A percentile compares a stretch with the other conserved stretches of the same genome.
These are phyloP conservation scores for Machimus atricapillus DNA, from an alignment of 2,888 invertebrate genomes.

Conservation along the genomic window DNA sequence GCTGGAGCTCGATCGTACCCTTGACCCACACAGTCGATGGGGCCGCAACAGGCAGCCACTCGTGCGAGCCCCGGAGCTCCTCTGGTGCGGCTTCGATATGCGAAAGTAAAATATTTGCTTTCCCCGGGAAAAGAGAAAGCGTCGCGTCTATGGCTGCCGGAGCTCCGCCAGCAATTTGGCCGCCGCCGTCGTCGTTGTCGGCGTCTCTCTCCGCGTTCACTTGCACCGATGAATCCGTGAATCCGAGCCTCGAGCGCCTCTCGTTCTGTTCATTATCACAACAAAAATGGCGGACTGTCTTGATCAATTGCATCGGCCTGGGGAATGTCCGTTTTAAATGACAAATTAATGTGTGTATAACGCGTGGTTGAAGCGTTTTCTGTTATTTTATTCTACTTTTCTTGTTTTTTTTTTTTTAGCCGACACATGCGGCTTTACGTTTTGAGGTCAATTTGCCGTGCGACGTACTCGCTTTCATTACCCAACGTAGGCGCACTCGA, in stretches of 20 bases:
- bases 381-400: neutral
- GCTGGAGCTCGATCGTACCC: slow-evolving; percentile 38
- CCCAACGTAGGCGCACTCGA: neutral
- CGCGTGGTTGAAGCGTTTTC: neutral
- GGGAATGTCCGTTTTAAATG: neutral
- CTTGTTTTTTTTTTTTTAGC: neutral
- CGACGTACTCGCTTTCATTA: neutral
- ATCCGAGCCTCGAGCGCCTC: neutral
- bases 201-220: neutral
- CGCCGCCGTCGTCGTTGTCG: neutral
- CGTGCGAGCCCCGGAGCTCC: neutral
- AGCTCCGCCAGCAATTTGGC: neutral
- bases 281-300: neutral
- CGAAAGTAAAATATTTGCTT: slow-evolving; percentile 36
- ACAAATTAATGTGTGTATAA: neutral
- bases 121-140: slow-evolving; percentile 35
- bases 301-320: neutral
- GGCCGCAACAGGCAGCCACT: neutral
- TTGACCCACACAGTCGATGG: slow-evolving; percentile 43
- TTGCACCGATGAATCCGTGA: neutral
- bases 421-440: neutral
- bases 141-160: neutral
- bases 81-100: neutral
- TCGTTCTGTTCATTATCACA: neutral
- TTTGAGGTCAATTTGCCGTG: neutral